A percentile compares a stretch with the other conserved stretches of the same genome.
Evolutionary conservation across 2,888 invertebrate species (phyloP).

Genomic region (Ypsolopha scabrella): DNA sequence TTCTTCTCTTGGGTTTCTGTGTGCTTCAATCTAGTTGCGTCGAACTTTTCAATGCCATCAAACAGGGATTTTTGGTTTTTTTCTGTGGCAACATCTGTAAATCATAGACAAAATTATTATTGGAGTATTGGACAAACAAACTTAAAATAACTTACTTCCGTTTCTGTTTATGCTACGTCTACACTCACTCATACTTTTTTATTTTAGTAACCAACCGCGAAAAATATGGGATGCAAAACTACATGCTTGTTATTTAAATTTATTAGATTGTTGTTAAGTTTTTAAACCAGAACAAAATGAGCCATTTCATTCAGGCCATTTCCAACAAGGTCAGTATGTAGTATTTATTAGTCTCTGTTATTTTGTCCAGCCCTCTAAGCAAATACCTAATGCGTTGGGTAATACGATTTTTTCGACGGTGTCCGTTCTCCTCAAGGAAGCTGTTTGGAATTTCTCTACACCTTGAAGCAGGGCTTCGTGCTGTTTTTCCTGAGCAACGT

Average conservation of each 20-base stretch:
- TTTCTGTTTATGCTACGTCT: no score
- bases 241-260: no score
- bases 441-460: constrained; percentile 81
- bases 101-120: constrained; percentile 19
- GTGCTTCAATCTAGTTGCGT: constrained; percentile 86
- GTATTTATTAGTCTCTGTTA: no score
- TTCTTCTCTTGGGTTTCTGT: constrained; percentile 94
- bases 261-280: no score
- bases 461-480: constrained; percentile 82
- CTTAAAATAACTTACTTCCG: no score
- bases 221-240: no score
- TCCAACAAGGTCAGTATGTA: no score
- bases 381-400: constrained; percentile 86
- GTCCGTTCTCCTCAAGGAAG: constrained; percentile 80
- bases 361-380: constrained; percentile 3
- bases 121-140: no score
- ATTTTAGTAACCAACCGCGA: no score
- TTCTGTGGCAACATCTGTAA: constrained; percentile 87
- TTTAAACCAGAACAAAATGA: no score
- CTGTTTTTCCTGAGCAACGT: constrained; percentile 80
- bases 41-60: constrained; percentile 88
- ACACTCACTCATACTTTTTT: no score
- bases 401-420: constrained; percentile 86
- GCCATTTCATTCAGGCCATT: no score
- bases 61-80: constrained; percentile 87